Conservation (phyloP, 2,888 invertebrate species). For the Hydropsyche betteni region DNA sequence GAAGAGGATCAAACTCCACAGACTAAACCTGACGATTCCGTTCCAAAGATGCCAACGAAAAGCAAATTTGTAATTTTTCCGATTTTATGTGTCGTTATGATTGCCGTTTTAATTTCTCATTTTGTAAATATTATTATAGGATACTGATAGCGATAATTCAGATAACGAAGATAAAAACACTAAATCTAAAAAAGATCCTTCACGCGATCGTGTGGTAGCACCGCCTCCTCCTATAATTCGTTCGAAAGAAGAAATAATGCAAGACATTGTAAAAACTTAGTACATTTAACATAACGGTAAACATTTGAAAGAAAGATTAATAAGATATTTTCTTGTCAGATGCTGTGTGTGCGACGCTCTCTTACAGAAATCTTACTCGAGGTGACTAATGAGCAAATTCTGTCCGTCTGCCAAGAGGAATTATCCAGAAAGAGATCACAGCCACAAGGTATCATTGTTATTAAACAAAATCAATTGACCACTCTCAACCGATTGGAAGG, state of each 20-base stretch:
- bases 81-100: not conserved
- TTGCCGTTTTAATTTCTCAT: constrained; percentile 18
- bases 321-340: constrained; percentile 55
- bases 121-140: constrained; percentile 55
- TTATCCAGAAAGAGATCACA: constrained; percentile 80
- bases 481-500: constrained; percentile 30
- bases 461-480: constrained; percentile 50
- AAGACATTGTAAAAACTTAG: constrained; percentile 66
- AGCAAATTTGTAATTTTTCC: constrained; percentile 69
- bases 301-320: not conserved
- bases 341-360: constrained; percentile 86
- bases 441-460: constrained; percentile 78
- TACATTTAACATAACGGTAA: not conserved
- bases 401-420: constrained; percentile 85
- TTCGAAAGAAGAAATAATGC: constrained; percentile 70
- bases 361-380: constrained; percentile 94
- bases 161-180: constrained; percentile 57
- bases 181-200: constrained; percentile 38
- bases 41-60: constrained; percentile 64
- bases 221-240: constrained; percentile 59
- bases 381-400: constrained; percentile 92
- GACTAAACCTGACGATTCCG: constrained; percentile 54
- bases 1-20: constrained; percentile 61
- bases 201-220: constrained; percentile 50
- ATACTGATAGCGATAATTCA: constrained; percentile 64